phyloP scores from a whole-genome alignment of 2,113 vertebrate genomes.

The Corythoichthys intestinalis region DNA sequence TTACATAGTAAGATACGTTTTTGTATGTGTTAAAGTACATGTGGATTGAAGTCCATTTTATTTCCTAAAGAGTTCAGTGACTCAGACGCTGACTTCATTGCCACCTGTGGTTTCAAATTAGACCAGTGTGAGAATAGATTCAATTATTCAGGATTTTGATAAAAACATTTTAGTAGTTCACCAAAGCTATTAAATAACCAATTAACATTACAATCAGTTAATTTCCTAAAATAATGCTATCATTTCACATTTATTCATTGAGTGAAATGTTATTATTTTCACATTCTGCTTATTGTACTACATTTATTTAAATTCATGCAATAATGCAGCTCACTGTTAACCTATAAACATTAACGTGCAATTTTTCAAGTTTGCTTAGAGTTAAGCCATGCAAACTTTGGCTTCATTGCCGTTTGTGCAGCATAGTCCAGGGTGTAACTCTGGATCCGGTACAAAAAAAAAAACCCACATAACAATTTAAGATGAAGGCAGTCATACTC shows the following conservation, averaged over 20 bases:
- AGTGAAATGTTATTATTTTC: neutral
- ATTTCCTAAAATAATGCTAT: too few relatives aligned
- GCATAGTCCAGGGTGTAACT: constrained; percentile 39
- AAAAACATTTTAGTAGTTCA: neutral
- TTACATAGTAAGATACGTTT: too few relatives aligned
- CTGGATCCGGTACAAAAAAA: constrained; percentile 32
- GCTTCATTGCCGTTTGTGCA: constrained; percentile 18
- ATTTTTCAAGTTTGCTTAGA: neutral
- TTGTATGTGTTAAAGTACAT: too few relatives aligned
- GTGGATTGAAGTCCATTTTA: neutral
- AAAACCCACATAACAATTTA: constrained; percentile 26
- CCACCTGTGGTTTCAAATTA: neutral
- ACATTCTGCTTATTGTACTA: neutral
- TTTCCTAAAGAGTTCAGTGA: too few relatives aligned
- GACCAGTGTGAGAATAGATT: too few relatives aligned
- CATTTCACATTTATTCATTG: neutral
- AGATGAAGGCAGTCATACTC: neutral
- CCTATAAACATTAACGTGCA: neutral
- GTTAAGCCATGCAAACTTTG: neutral
- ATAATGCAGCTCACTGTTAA: neutral
- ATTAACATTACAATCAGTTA: neutral
- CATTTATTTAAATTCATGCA: neutral
- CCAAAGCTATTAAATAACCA: neutral
- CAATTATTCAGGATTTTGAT: too few relatives aligned
- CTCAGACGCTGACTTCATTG: too few relatives aligned